Percentiles rank a stretch among this genome's conserved stretches.
These are phyloP conservation scores for Pseudococcus longispinus DNA, from an alignment of 2,888 invertebrate genomes.

Conservation along the genomic window DNA sequence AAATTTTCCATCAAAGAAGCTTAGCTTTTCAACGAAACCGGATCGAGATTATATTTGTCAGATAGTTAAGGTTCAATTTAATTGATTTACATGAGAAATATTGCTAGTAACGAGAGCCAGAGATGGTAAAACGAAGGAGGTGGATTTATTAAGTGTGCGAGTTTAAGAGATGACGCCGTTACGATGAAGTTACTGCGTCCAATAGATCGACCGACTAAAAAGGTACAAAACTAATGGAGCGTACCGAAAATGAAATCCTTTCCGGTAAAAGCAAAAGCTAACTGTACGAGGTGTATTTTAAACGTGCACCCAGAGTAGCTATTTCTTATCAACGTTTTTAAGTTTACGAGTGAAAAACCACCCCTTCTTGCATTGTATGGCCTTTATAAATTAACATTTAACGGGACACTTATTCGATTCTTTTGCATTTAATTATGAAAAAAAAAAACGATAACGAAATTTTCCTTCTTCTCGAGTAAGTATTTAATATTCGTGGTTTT, in stretches of 20 bases:
- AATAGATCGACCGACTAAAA: background rate
- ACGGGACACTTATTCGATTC: background rate
- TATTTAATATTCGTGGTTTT: background rate
- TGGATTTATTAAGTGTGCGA: no score
- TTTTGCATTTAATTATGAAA: background rate
- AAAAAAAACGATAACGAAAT: background rate
- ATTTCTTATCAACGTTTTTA: constrained; percentile 42
- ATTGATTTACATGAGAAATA: constrained; percentile 42
- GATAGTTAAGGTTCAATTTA: constrained; percentile 28
- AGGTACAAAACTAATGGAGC: constrained; percentile 48
- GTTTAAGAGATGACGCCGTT: no score
- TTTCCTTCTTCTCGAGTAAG: background rate
- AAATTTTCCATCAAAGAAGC: constrained; percentile 30
- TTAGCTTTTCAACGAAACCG: constrained; percentile 44
- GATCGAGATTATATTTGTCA: constrained; percentile 40
- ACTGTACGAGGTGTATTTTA: background rate
- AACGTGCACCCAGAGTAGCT: background rate
- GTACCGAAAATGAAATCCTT: constrained; percentile 51
- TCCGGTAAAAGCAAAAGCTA: constrained; percentile 15
- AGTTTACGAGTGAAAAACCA: background rate
- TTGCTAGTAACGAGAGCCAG: background rate
- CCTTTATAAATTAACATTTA: background rate
- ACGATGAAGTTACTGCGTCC: background rate
- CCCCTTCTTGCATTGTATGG: background rate
- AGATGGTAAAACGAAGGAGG: no score